Evolutionary conservation across 2,888 invertebrate species (phyloP), one percentile per base, ranked within the genome.

Genomic region (Agrochola litura): DNA sequence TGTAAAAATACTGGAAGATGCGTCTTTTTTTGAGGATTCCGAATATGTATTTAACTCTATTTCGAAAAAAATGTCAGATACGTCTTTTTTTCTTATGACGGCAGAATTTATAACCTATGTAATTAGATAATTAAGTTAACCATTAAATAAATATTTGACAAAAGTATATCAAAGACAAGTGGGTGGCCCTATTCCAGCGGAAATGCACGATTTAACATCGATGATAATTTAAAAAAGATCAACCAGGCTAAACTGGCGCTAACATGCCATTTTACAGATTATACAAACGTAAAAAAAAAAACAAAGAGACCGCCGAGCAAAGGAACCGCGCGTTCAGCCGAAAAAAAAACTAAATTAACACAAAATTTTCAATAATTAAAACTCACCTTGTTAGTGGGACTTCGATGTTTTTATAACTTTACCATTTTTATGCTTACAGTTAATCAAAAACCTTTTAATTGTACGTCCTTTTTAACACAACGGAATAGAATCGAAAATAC

Each of bases 181-280:
- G 90, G 93, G 93, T 93, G 93, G 92, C 78, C 90, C 76, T 61
- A 76, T 61, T 30, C 75, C 87, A 93, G 93, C 96, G 96, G 96
- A 95, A 95, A 95, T 91, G 76, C 87, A 79, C 84, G 86, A 84
- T 88, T 90, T 91, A 93, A 95, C 92, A 94, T 93, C 91, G 92
- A 94, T 93, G 90, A 93, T 93, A 92, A 94, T 94, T 95, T 93
- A 92, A 94, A 94, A 92, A 92, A 91, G 92, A 93, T 92, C 93
- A 92, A 87, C 83, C 88, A 84, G 79, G 69, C 85, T 90, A 89
- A 89, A 90, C 90, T 91, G 95, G 95, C 95, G 96, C 94, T 95
- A 96, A 96, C 95, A 95, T 93, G 92, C 94, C 95, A 95, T 96
- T 95, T 96, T 94, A 96, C 96, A 95, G 95, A 96, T 96, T 95